Evolutionary conservation across 2,113 vertebrate genomes (phyloP), one percentile per base, ranked within the genome.

Genomic region (Etheostoma spectabile): DNA sequence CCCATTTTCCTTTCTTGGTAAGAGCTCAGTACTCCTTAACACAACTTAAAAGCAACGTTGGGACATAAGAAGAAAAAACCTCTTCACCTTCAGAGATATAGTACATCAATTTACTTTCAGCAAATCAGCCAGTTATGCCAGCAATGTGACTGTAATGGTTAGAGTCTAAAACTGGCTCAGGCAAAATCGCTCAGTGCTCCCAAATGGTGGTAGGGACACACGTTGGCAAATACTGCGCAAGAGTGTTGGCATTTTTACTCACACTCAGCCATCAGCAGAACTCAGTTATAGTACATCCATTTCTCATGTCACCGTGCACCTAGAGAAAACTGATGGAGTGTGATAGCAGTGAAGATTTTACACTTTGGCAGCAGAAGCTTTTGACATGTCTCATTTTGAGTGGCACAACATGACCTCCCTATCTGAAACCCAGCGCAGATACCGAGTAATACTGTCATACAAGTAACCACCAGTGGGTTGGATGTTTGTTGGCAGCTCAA

Each of bases 401-500:
- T 74, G 89, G 68, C 77, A 82, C 42, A 79, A 71, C 73, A 69
- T 51, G 76, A 87, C 84, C 84, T 73, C 52, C 74, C 12, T 70
- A 60, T 82, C 63, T 67, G 73, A 86, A 87, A 75, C 64, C 56
- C 27, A 6, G 77, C 24, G 66, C 59, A 78, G 79, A 78, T 63
- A 52, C 7, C 3, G 68, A 81, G 56, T 70, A 7, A 57, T 55
- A 48, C 87, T 85, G 75, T 84, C 81, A 77, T 22, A 42, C 70
- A 51, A 74, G 82, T 66, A 57, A 71, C 72, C 53, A 57, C 75
- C 80, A 69, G 66, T 46, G 73, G 71, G 74, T 33, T 69, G 80
- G 76, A 76, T 74, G 68, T 76, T 60, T 59, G 70, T 46, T 88
- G 89, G 83, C 87, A 84, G 84, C 86, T 89, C 86, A 88, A 90